A percentile compares a stretch with the other conserved stretches of the same genome.
Conservation (phyloP, 2,888 invertebrate species). For the Autographa pulchrina region DNA sequence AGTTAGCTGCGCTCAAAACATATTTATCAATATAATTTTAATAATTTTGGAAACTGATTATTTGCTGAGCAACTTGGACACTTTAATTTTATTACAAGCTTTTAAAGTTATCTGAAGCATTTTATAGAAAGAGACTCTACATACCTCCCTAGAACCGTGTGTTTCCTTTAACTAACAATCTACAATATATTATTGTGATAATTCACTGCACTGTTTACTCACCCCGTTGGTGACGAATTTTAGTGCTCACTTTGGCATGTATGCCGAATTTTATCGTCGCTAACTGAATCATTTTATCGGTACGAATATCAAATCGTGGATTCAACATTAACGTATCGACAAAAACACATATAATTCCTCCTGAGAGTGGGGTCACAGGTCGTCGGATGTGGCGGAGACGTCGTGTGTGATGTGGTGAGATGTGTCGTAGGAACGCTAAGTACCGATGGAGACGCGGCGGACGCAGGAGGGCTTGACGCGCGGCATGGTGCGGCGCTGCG, state of each 20-base stretch:
- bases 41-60: conserved; percentile 10
- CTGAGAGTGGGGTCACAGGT: conserved; percentile 70
- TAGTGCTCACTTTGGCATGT: conserved; percentile 88
- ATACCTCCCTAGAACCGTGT: conserved; percentile 60
- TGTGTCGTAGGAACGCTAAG: conserved; percentile 73
- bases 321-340: conserved; percentile 60
- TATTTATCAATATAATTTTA: background rate
- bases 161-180: conserved; percentile 47
- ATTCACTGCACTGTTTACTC: conserved; percentile 88
- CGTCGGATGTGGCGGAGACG: conserved; percentile 58
- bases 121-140: conserved; percentile 39
- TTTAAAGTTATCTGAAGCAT: conserved; percentile 33
- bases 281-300: conserved; percentile 90
- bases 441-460: conserved; percentile 89
- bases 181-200: conserved; percentile 57
- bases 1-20: background rate
- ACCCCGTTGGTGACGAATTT: conserved; percentile 84
- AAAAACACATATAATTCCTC: conserved; percentile 67
- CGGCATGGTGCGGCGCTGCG: conserved; percentile 83
- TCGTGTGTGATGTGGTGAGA: conserved; percentile 71
- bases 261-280: conserved; percentile 91
- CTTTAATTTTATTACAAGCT: conserved; percentile 28
- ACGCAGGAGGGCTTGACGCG: conserved; percentile 89
- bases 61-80: conserved; percentile 16
- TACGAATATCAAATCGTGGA: conserved; percentile 62